A percentile compares a stretch with the other conserved stretches of the same genome.
phyloP scores from a whole-genome alignment of 2,888 invertebrate species.

The Schizotus pectinicornis region DNA sequence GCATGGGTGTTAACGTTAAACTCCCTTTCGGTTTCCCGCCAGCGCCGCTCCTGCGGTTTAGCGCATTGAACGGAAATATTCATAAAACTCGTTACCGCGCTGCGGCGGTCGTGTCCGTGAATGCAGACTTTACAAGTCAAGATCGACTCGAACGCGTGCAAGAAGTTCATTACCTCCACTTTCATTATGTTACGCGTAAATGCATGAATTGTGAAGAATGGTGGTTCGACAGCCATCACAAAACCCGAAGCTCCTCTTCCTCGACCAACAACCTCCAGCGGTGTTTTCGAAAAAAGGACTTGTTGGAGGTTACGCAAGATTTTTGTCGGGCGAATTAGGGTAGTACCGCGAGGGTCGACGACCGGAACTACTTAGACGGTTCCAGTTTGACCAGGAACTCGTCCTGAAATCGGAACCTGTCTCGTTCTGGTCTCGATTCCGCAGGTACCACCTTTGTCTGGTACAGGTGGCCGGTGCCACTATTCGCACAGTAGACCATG shows the following conservation, averaged over 20 bases:
- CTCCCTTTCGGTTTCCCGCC: no score
- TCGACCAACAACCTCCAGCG: neutral
- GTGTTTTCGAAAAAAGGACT: no score
- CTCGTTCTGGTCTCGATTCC: neutral
- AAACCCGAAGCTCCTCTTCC: neutral
- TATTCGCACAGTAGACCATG: slow-evolving; percentile 21
- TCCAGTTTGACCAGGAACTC: no score
- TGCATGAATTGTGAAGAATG: slow-evolving; percentile 23
- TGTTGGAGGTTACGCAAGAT: no score
- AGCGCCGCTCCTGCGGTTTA: no score
- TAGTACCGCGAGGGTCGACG: slow-evolving; percentile 6
- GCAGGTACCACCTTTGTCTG: slow-evolving; percentile 15
- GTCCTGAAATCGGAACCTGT: neutral
- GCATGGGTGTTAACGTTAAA: no score
- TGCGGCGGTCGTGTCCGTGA: slow-evolving; percentile 17
- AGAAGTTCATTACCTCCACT: slow-evolving; percentile 45
- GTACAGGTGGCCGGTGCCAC: slow-evolving; percentile 18
- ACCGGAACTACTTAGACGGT: neutral
- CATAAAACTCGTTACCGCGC: slow-evolving; percentile 7
- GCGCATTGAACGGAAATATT: slow-evolving; percentile 4
- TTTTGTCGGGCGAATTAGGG: no score
- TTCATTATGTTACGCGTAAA: slow-evolving; percentile 39
- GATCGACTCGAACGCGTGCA: slow-evolving; percentile 35
- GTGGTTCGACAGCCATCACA: slow-evolving; percentile 2
- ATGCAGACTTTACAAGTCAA: slow-evolving; percentile 28